These are phyloP conservation scores for Danaus melanippus DNA, from an alignment of 1,140 invertebrate species.

Conservation along the genomic window DNA sequence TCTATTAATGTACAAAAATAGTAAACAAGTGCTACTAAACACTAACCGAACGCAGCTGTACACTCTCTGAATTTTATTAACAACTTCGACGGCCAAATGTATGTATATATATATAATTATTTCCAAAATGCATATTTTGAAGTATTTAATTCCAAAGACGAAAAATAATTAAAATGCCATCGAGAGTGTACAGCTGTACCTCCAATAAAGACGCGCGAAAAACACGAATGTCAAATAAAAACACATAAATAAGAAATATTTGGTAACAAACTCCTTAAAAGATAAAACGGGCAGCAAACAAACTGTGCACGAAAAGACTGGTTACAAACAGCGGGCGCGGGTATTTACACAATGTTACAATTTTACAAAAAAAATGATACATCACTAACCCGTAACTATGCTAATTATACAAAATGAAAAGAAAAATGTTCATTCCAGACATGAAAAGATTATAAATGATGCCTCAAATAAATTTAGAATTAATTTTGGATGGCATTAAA, in stretches of 20 bases:
- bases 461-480: neutral
- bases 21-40: conserved; percentile 31
- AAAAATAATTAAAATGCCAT: conserved; percentile 1
- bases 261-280: conserved; percentile 70
- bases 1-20: conserved; percentile 47
- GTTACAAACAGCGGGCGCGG: conserved; percentile 44
- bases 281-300: conserved; percentile 40
- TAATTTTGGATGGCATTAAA: neutral
- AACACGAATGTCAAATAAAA: conserved; percentile 36
- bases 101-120: too few species aligned
- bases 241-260: conserved; percentile 69
- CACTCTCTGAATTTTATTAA: conserved; percentile 3
- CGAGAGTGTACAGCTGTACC: conserved; percentile 21
- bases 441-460: conserved; percentile 5
- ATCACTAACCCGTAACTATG: conserved; percentile 56
- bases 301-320: conserved; percentile 36
- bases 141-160: too few species aligned
- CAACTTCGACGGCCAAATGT: too few species aligned
- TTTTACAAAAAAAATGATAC: conserved; percentile 43
- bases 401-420: conserved; percentile 23
- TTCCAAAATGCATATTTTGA: too few species aligned
- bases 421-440: neutral
- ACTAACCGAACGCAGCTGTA: conserved; percentile 27
- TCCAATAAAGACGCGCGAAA: conserved; percentile 14
- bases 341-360: conserved; percentile 62